A percentile compares a stretch with the other conserved stretches of the same genome.
These are phyloP conservation scores for Bubo bubo DNA, from an alignment of 2,113 vertebrate species.

Conservation along the genomic window DNA sequence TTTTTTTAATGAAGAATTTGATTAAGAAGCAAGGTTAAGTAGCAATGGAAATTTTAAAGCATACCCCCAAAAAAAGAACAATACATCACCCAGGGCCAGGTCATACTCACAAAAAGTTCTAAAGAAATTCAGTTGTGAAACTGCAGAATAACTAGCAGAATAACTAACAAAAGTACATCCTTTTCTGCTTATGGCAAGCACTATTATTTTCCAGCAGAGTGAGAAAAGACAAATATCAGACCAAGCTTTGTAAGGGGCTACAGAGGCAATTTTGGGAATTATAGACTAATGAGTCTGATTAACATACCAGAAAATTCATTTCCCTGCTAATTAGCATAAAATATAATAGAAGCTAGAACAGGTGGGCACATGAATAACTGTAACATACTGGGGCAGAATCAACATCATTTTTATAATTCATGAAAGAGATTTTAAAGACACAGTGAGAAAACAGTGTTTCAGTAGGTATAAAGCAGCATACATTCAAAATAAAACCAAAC, in stretches of 20 bases:
- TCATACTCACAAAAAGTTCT: background rate
- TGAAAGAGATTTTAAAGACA: background rate
- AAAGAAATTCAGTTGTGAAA: background rate
- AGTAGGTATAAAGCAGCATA: background rate
- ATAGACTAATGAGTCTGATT: conserved; percentile 43
- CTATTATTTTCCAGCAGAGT: conserved; percentile 20
- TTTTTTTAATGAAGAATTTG: background rate
- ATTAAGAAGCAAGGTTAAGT: background rate
- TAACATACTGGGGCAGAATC: background rate
- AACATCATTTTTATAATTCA: background rate
- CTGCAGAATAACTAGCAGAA: background rate
- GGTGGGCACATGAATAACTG: conserved; percentile 1
- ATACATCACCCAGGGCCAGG: background rate
- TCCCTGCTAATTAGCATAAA: conserved; percentile 53
- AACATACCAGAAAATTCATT: conserved; percentile 53
- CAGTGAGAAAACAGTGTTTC: background rate
- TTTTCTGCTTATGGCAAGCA: background rate
- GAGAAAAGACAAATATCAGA: conserved; percentile 36
- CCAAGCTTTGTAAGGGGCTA: background rate
- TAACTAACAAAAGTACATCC: background rate
- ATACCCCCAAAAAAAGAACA: background rate
- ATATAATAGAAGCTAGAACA: conserved; percentile 42
- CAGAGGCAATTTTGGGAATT: conserved; percentile 25
- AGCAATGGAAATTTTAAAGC: background rate
- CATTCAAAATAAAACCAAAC: background rate